Percentiles rank a stretch among this genome's conserved stretches.
Conservation (phyloP, 2,797 vertebrate genomes). For the Heterohyrax brucei region DNA sequence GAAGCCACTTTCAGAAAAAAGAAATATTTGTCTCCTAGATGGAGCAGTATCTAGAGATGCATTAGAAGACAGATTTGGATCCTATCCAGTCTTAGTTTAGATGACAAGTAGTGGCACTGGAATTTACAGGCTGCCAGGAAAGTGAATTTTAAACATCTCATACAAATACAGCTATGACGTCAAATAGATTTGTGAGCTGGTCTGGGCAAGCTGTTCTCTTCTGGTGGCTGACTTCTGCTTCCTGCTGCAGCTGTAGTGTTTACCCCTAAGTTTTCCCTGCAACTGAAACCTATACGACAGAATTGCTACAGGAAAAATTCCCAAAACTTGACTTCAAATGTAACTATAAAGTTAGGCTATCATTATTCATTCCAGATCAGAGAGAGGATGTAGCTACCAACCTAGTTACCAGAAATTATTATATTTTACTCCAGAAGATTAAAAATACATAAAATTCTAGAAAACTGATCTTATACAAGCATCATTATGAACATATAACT, state of each 20-base stretch:
- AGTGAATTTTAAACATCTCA: background rate
- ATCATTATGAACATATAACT: background rate
- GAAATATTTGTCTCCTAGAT: background rate
- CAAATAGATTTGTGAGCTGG: slow-evolving; percentile 16
- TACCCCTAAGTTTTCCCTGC: slow-evolving; percentile 31
- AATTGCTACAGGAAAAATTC: background rate
- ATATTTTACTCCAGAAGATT: background rate
- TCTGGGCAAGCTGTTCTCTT: background rate
- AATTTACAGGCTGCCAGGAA: background rate
- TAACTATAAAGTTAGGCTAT: background rate
- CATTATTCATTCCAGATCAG: background rate
- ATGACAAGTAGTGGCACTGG: background rate
- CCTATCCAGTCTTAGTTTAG: background rate
- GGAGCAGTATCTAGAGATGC: background rate
- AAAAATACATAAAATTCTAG: slow-evolving; percentile 37
- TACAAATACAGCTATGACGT: background rate
- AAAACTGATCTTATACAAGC: slow-evolving; percentile 32
- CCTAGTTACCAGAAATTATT: background rate
- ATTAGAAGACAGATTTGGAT: background rate
- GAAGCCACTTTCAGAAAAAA: background rate
- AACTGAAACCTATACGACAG: background rate
- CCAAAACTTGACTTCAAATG: slow-evolving; percentile 36
- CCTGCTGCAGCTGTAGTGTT: background rate
- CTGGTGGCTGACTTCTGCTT: background rate
- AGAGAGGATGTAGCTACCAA: background rate